These are phyloP conservation scores for Halictus rubicundus DNA, from an alignment of 1,140 invertebrate genomes.

Conservation along the genomic window DNA sequence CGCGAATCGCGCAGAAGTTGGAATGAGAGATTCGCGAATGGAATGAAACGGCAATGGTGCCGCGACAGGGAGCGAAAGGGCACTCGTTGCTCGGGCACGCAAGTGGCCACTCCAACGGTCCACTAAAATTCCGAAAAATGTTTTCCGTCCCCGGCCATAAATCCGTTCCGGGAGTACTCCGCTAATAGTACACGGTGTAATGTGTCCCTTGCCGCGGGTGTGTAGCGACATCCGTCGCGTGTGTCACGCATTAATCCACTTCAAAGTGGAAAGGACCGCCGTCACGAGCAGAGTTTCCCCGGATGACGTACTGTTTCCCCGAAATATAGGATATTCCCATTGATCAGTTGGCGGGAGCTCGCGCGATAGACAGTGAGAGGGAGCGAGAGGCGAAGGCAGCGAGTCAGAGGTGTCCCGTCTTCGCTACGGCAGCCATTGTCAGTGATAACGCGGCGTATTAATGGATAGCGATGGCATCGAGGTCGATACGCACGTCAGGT, in stretches of 20 bases:
- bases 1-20: too few relatives aligned
- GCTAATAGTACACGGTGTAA: constrained; percentile 38
- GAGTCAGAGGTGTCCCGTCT: constrained; percentile 28
- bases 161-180: constrained; percentile 6
- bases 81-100: background rate
- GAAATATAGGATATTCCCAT: constrained; percentile 63
- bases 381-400: background rate
- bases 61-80: too few relatives aligned
- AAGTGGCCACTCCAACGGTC: background rate
- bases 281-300: constrained; percentile 58
- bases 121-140: background rate
- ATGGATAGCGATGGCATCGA: too few relatives aligned
- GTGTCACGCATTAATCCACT: constrained; percentile 55
- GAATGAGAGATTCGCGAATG: too few relatives aligned
- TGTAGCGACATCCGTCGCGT: constrained; percentile 27
- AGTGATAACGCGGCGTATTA: too few relatives aligned
- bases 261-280: constrained; percentile 50
- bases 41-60: too few relatives aligned
- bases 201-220: constrained; percentile 30
- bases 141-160: constrained; percentile 19
- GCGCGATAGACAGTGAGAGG: background rate
- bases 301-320: constrained; percentile 63
- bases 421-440: constrained; percentile 30
- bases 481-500: too few relatives aligned
- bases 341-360: constrained; percentile 45